Evolutionary conservation across 2,113 vertebrate species (phyloP), one percentile per base, ranked within the genome.

Genomic region (Talpa occidentalis): DNA sequence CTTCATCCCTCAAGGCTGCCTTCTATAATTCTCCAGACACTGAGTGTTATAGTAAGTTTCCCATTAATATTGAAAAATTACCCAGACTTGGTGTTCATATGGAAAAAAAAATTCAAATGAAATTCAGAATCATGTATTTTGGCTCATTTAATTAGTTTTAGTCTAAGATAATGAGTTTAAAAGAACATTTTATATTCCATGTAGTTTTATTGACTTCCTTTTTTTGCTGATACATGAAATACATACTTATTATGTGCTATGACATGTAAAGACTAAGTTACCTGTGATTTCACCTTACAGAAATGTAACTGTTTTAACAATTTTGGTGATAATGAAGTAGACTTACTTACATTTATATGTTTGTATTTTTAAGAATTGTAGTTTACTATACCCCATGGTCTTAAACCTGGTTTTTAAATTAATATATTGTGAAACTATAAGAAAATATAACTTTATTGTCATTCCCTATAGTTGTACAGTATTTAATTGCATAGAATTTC

Each of bases 141-240:
- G 77, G 42, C 28, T 96, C 62, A 83, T 83, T 83, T 90, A 76
- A 59, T 79, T 93, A 66, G 60, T 87, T 94, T 94, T 62, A 16
- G 88, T 74, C 66, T 80, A 92, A 90, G 79, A 74, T 88, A 73
- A 28, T 87, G 52, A 90, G 7, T 32, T 92, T 79, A 79, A 80
- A 84, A 16, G n/a, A 40, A 94, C 62, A 74, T 88, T 66, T 87
- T 84, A 72, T 37, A 73, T 80, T 79, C 32, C 72, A 4, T 15
- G 11, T 90, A 80, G 15, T 92, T 91, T 80, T 56, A 79, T 42
- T 86, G 0, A 52, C 42, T 40, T 86, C 10, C 22, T 79, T 85
- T 72, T 88, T 80, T 54, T 14, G 0, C 70, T 81, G 94, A 47
- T 84, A 64, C 84, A 70, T 88, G 4, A 76, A 42, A 14, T 22